These are phyloP conservation scores for Branchinecta lynchi DNA, from an alignment of 1,140 invertebrate genomes.

Conservation along the genomic window DNA sequence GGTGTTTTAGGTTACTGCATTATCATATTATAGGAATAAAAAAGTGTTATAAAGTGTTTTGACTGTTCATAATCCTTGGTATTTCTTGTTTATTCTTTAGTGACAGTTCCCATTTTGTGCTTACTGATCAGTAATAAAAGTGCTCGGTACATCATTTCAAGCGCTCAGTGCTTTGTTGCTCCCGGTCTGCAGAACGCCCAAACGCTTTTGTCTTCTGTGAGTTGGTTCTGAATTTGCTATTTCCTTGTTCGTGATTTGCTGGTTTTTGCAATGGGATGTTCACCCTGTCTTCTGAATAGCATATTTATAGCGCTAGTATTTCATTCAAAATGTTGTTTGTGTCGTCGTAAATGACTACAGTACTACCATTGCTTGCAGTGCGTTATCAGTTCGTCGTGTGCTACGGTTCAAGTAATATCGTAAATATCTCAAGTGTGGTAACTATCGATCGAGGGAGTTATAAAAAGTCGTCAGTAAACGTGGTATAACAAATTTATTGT, in stretches of 20 bases:
- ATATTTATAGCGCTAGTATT: neutral
- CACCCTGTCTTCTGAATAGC: neutral
- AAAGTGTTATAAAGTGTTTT: slow-evolving; percentile 4
- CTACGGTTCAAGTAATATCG: too few relatives aligned
- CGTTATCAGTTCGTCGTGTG: too few relatives aligned
- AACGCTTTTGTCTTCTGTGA: neutral
- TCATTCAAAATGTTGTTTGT: slow-evolving; percentile 12
- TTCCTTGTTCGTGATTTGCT: neutral
- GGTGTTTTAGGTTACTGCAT: slow-evolving; percentile 8
- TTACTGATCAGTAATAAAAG: slow-evolving; percentile 10
- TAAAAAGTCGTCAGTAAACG: too few relatives aligned
- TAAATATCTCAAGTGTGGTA: too few relatives aligned
- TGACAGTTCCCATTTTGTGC: neutral
- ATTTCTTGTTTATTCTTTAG: neutral
- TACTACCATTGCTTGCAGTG: too few relatives aligned
- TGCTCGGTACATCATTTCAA: too few relatives aligned
- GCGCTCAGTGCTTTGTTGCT: too few relatives aligned
- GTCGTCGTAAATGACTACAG: neutral
- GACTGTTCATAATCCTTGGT: neutral
- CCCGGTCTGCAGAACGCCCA: too few relatives aligned
- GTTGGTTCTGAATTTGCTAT: neutral
- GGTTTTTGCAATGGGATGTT: slow-evolving; percentile 5
- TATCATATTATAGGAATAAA: neutral
- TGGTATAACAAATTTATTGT: too few relatives aligned
- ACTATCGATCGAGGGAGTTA: too few relatives aligned